Percentiles rank a stretch among this genome's conserved stretches.
These are phyloP conservation scores for Gadopsis marmoratus DNA, from an alignment of 2,797 vertebrate genomes.

Conservation along the genomic window DNA sequence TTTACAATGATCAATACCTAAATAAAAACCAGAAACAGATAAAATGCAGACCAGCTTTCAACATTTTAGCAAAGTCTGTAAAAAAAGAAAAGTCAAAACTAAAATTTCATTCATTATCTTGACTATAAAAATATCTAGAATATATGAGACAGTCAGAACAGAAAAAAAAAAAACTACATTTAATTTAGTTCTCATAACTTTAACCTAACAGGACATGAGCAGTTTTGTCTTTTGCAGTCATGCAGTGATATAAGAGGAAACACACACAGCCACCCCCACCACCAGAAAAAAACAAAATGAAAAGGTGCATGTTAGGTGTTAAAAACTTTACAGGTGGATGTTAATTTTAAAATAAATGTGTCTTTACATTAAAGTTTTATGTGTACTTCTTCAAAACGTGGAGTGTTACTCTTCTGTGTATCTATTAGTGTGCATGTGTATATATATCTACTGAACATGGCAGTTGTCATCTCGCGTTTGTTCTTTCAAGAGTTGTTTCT, in stretches of 20 bases:
- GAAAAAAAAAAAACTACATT: slow-evolving; percentile 21
- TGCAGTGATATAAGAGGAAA: not conserved
- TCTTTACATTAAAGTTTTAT: not conserved
- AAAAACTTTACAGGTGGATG: not conserved
- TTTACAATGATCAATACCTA: slow-evolving; percentile 51
- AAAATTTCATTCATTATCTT: not conserved
- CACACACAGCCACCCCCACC: not conserved
- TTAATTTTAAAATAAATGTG: not conserved
- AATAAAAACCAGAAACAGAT: slow-evolving; percentile 10
- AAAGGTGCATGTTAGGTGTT: slow-evolving; percentile 16
- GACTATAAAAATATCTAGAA: slow-evolving; percentile 30
- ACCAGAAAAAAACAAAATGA: not conserved
- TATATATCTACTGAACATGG: slow-evolving; percentile 85
- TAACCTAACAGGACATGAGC: not conserved
- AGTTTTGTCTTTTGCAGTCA: not conserved
- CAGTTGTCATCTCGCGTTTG: slow-evolving; percentile 85
- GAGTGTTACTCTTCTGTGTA: slow-evolving; percentile 8
- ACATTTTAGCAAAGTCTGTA: not conserved
- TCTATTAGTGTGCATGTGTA: not conserved
- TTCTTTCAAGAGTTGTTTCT: slow-evolving; percentile 40
- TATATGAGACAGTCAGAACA: not conserved
- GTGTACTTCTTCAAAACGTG: not conserved
- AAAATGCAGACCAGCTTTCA: not conserved
- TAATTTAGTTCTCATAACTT: not conserved
- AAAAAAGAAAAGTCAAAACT: not conserved